phyloP scores from a whole-genome alignment of 2,113 vertebrate species.

The Rhegmatorhina hoffmannsi region DNA sequence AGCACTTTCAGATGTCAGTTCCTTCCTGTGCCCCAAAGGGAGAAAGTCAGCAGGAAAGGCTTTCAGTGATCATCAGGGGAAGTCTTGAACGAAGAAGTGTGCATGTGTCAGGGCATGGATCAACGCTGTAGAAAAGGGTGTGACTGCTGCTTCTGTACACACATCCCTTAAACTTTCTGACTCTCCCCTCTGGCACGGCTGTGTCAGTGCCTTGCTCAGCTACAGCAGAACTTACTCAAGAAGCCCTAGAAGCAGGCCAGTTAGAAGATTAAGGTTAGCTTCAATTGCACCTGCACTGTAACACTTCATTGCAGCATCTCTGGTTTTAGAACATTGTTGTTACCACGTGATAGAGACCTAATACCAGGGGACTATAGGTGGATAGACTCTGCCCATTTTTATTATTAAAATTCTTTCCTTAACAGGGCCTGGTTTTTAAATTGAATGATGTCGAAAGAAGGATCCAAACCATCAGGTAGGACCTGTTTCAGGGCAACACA shows the following conservation, averaged over 20 bases:
- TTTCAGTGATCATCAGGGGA: neutral
- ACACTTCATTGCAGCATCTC: neutral
- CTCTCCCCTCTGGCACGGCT: neutral
- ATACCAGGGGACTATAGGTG: neutral
- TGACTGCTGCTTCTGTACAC: neutral
- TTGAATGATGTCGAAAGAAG: slow-evolving; percentile 13
- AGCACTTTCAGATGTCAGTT: neutral
- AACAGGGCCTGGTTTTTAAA: neutral
- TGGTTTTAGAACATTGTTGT: neutral
- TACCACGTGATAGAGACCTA: neutral
- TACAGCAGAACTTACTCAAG: neutral
- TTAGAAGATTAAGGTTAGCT: neutral
- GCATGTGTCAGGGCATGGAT: neutral
- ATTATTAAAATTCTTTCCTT: neutral
- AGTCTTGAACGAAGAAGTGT: neutral
- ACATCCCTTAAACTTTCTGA: neutral
- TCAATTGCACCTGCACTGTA: neutral
- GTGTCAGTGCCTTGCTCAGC: neutral
- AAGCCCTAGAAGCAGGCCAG: neutral
- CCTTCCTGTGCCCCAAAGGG: neutral
- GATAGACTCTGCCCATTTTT: slow-evolving; percentile 15
- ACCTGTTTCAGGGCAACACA: neutral
- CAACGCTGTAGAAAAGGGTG: neutral
- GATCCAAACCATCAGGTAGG: slow-evolving; percentile 36
- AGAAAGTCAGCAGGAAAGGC: neutral